Evolutionary conservation across 2,888 invertebrate genomes (phyloP), one percentile per base, ranked within the genome.

Genomic region (Heliconius charithonia): DNA sequence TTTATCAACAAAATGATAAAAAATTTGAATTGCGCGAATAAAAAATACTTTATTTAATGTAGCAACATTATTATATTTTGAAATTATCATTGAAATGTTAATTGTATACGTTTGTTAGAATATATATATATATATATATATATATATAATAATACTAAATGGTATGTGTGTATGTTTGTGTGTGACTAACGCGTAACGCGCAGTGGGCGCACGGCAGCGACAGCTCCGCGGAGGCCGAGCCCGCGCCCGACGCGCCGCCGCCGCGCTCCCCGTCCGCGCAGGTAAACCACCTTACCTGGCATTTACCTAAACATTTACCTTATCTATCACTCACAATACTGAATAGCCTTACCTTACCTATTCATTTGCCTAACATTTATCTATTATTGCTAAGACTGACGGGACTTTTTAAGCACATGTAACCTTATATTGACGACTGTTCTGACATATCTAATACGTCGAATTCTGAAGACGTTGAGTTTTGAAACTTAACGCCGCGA

Each of bases 151-250:
- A 27, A 45, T 63, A 70, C 59, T 62, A 75, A 67, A 32, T 72
- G 75, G 70, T 72, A 72, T 51, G 56, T 70, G 72, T 69, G 70
- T 79, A 56, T 80, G 75, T 80, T 62, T 83, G 80, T 81, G 75
- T 79, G 82, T 82, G 71, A 83, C 83, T 83, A 82, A 82, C 82
- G 16, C 41, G 70, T 66, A 81, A 81, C 82, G 16, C 27, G 70
- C 66, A 73, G 81, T 82, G 82, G 81, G 82, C 82, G 79, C 85
- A 92, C 92, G 91, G 89, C 86, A 92, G 93, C 88, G 93, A 93
- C 89, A 88, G 92, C 78, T 92, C 93, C 32, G 84, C 83, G 77
- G 93, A 93, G 83, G 84, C 81, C 75, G 84, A 83, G 81, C 81
- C 80, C 29, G 79, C 83, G 45, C 45, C 82, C 32, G 84, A 85